A percentile compares a stretch with the other conserved stretches of the same genome.
Evolutionary conservation across 2,888 invertebrate genomes (phyloP).

Genomic region (Yponomeuta evonymella): DNA sequence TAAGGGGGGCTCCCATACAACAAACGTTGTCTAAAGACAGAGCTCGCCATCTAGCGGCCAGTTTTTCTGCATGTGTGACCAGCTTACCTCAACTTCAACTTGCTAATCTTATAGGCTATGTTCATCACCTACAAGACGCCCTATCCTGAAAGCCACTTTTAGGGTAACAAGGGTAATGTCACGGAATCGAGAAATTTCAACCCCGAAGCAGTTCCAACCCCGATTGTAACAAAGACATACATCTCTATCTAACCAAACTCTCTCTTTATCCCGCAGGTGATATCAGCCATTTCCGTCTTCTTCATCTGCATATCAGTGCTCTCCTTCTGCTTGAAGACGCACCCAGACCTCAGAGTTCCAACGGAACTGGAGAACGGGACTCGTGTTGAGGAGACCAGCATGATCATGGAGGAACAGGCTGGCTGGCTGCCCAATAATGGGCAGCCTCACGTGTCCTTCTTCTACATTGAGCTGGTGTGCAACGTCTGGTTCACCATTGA

Average conservation of each 20-base stretch:
- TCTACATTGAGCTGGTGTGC: conserved; percentile 94
- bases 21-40: no score
- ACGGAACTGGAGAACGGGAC: conserved; percentile 28
- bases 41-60: no score
- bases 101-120: no score
- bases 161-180: no score
- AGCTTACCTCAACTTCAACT: no score
- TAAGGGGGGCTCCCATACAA: no score
- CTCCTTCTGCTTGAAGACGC: conserved; percentile 97
- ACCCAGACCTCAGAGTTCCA: conserved; percentile 78
- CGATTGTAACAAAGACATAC: neutral
- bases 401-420: conserved; percentile 29
- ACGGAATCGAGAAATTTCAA: no score
- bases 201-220: no score
- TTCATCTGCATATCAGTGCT: conserved; percentile 97
- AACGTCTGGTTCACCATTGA: conserved; percentile 98
- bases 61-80: no score
- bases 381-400: conserved; percentile 24
- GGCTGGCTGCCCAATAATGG: conserved; percentile 72
- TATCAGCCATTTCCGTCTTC: conserved; percentile 94
- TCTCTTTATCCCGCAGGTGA: conserved; percentile 78
- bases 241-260: conserved; percentile 14
- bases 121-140: no score
- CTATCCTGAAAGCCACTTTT: no score
- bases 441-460: conserved; percentile 85